Percentiles rank a stretch among this genome's conserved stretches.
Evolutionary conservation across 2,888 invertebrate genomes (phyloP).

Genomic region (Notodonta dromedarius): DNA sequence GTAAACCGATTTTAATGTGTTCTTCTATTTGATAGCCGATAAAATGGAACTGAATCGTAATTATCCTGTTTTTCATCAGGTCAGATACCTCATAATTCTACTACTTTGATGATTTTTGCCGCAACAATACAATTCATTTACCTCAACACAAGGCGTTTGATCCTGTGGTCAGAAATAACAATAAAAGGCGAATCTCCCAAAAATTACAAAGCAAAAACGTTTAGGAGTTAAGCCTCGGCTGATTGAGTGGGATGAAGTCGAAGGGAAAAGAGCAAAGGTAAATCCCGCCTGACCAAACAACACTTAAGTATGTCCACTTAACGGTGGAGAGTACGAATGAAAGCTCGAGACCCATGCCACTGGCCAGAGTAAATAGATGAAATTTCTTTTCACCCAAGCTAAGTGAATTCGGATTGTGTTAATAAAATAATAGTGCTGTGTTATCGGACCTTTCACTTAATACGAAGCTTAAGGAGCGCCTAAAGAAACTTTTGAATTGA

Average conservation of each 20-base stretch:
- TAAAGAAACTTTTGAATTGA: conserved; percentile 25
- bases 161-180: not conserved
- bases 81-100: too few relatives aligned
- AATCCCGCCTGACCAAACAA: conserved; percentile 81
- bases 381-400: conserved; percentile 59
- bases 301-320: conserved; percentile 81
- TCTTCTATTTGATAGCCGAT: too few relatives aligned
- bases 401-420: conserved; percentile 46
- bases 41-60: too few relatives aligned
- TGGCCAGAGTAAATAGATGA: conserved; percentile 71
- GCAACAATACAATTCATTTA: not conserved
- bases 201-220: conserved; percentile 62
- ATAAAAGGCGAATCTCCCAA: conserved; percentile 33
- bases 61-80: too few relatives aligned
- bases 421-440: conserved; percentile 45
- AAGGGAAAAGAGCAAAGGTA: conserved; percentile 78
- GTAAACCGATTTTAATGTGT: too few relatives aligned
- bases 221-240: conserved; percentile 60
- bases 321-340: conserved; percentile 64
- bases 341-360: conserved; percentile 54
- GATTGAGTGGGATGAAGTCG: conserved; percentile 75
- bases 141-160: not conserved
- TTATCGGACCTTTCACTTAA: conserved; percentile 31
- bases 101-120: too few relatives aligned
- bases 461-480: conserved; percentile 17